Conservation (phyloP, 2,888 invertebrate species). For the Heliconius ismenius region DNA sequence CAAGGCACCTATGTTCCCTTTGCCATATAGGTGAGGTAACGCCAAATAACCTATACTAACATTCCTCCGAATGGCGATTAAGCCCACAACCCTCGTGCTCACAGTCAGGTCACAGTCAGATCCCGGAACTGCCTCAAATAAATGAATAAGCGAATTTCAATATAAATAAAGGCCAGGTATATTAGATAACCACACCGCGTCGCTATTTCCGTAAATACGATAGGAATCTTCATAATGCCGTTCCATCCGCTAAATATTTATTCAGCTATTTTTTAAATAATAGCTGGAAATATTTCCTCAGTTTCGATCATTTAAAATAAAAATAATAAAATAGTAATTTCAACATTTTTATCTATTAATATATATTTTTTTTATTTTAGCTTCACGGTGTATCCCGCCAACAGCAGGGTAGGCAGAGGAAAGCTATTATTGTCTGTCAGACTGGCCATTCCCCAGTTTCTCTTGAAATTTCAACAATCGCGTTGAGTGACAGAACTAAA, state of each 20-base stretch:
- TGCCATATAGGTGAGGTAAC: no score
- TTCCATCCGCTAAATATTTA: conserved; percentile 9
- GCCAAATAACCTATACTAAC: no score
- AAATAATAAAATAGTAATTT: no score
- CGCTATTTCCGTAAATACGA: conserved; percentile 15
- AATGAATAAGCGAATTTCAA: background rate
- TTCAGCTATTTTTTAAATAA: conserved; percentile 19
- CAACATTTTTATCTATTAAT: no score
- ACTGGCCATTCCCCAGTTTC: no score
- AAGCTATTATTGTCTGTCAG: background rate
- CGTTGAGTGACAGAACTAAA: no score
- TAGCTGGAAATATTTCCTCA: conserved; percentile 11
- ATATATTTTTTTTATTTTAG: no score
- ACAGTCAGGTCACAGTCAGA: background rate
- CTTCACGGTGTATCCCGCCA: background rate
- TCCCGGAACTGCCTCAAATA: background rate
- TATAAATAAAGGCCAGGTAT: background rate
- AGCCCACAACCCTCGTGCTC: no score
- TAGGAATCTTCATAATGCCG: conserved; percentile 18
- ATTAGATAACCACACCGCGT: conserved; percentile 8
- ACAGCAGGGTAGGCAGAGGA: background rate
- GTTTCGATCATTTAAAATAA: background rate
- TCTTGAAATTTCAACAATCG: no score
- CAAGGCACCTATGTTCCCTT: no score
- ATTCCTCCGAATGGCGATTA: no score